Conservation (phyloP, 2,888 invertebrate genomes). For the Plebejus melissa region DNA sequence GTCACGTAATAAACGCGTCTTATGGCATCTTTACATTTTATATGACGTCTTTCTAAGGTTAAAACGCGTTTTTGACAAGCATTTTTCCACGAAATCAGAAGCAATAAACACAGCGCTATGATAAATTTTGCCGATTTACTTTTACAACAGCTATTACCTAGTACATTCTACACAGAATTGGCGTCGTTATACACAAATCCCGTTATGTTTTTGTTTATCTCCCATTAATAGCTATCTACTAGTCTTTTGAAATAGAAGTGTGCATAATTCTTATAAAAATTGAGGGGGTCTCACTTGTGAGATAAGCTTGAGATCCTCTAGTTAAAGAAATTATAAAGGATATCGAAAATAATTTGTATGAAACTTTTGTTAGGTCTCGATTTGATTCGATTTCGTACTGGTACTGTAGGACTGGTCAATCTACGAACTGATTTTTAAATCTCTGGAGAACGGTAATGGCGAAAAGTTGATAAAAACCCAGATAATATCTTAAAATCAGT, state of each 20-base stretch:
- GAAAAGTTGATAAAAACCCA: no score
- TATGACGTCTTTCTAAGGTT: not conserved
- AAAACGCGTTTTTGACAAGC: slow-evolving; percentile 6
- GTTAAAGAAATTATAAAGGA: no score
- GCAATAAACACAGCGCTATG: slow-evolving; percentile 13
- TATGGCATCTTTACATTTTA: slow-evolving; percentile 22
- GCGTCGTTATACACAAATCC: not conserved
- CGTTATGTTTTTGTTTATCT: not conserved
- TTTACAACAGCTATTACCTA: slow-evolving; percentile 2
- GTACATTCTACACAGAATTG: not conserved
- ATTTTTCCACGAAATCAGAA: slow-evolving; percentile 11
- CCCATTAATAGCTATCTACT: not conserved
- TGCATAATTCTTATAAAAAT: no score
- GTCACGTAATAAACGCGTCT: slow-evolving; percentile 50
- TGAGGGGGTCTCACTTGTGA: no score
- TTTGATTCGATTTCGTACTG: no score
- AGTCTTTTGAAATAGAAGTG: not conserved
- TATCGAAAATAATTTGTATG: no score
- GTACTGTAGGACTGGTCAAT: no score
- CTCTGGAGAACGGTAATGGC: no score
- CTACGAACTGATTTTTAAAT: no score
- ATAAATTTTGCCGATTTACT: slow-evolving; percentile 5
- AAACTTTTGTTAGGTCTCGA: no score
- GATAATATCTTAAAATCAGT: no score
- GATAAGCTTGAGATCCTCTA: no score